Evolutionary conservation across 2,797 vertebrate species (phyloP).

Genomic region (Euphonia xanthogaster): DNA sequence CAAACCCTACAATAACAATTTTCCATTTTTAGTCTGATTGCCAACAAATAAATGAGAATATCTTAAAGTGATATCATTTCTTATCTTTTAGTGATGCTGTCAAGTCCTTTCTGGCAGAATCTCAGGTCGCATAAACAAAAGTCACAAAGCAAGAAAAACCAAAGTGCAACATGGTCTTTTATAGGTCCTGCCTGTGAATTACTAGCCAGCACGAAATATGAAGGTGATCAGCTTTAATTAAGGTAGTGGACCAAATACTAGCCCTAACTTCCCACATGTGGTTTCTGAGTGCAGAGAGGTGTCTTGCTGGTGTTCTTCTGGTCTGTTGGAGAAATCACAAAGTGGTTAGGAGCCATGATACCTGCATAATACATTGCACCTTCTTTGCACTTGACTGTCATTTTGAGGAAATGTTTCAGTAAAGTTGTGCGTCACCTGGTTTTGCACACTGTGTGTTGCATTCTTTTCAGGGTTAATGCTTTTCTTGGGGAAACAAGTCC

Average conservation of each 20-base stretch:
- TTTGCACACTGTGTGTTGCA: fast-evolving
- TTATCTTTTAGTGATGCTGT: background rate
- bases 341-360: fast-evolving
- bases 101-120: background rate
- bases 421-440: background rate
- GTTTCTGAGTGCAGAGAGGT: background rate
- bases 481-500: background rate
- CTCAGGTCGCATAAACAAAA: background rate
- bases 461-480: background rate
- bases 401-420: background rate
- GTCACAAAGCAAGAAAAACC: background rate
- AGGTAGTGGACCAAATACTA: background rate
- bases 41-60: background rate
- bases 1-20: background rate
- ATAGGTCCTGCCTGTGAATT: background rate
- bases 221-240: background rate
- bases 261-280: no score
- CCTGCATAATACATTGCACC: background rate
- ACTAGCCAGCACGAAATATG: background rate
- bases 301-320: background rate
- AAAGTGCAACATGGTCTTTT: background rate
- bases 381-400: background rate
- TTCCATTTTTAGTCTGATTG: background rate
- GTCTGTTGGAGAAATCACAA: background rate
- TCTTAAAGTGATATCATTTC: background rate